Evolutionary conservation across 2,888 invertebrate species (phyloP).

Genomic region (Psylliodes chrysocephalus): DNA sequence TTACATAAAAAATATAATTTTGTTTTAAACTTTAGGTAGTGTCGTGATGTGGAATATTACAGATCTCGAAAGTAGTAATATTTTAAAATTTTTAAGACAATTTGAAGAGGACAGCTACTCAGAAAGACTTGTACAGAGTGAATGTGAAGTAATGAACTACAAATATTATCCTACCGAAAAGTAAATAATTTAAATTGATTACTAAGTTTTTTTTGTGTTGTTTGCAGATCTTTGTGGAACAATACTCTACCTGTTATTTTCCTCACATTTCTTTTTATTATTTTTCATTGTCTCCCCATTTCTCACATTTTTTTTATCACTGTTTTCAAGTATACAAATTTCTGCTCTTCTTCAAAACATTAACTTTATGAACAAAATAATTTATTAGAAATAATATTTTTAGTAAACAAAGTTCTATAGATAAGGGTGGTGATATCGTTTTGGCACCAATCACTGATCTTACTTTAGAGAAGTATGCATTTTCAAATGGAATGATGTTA

Average conservation of each 20-base stretch:
- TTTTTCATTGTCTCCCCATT: no score
- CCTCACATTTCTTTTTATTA: no score
- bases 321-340: no score
- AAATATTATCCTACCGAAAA: slow-evolving; percentile 69
- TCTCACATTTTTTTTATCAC: no score
- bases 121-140: slow-evolving; percentile 74
- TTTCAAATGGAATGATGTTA: slow-evolving; percentile 93
- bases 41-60: slow-evolving; percentile 92
- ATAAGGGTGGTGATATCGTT: slow-evolving; percentile 58
- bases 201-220: neutral
- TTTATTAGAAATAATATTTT: slow-evolving; percentile 29
- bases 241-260: no score
- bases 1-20: no score
- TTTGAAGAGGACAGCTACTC: slow-evolving; percentile 79
- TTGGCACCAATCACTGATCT: slow-evolving; percentile 64
- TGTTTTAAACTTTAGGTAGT: slow-evolving; percentile 59
- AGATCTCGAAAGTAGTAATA: slow-evolving; percentile 80
- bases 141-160: slow-evolving; percentile 87
- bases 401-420: slow-evolving; percentile 55
- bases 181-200: slow-evolving; percentile 51
- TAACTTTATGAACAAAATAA: neutral
- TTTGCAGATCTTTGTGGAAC: no score
- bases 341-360: no score
- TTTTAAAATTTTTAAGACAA: slow-evolving; percentile 77
- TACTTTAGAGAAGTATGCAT: slow-evolving; percentile 86